Evolutionary conservation across 2,113 vertebrate species (phyloP), one percentile per base, ranked within the genome.

Genomic region (Pampusana beccarii): DNA sequence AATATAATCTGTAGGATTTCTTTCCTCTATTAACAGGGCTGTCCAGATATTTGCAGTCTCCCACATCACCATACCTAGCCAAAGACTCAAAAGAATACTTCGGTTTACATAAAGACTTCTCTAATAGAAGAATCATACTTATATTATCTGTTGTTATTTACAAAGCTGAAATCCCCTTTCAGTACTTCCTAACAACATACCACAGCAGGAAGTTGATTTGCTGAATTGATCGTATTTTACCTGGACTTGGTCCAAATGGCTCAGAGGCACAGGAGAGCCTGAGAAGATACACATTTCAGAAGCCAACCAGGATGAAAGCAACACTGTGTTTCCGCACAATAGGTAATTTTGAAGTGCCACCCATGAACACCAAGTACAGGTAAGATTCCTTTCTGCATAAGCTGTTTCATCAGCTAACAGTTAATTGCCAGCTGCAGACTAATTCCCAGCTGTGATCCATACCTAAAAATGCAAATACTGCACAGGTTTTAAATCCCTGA

Each of bases 141-240:
- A 26, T 56, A n/a, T 3, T 46, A 90, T 78, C 80, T 77, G 56
- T 20, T 93, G 80, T 81, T 96, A 83, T 74, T 96, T 93, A 90
- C 78, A 94, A 72, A 95, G 60, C 86, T 79, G 94, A 97, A 96
- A 97, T 81, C 46, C 91, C 16, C 18, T 95, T 97, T 97, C 86
- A 80, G n/a, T 91, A 82, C 88, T 88, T 95, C 77, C 80, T 96
- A 96, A 94, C 80, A 91, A 94, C 25, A 80, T 83, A 89, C 51
- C 44, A 48, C 48, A 97, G 93, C 60, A 87, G 86, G 80, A 96
- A 97, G 84, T 5, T 95, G 92, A 96, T 97, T 95, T 96, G 60
- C 74, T 90, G 83, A 96, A 97, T 78, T 96, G 74, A 96, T 97
- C 97, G 90, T 94, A 96, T 97, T 98, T 95, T 86, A 81, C 51